Conservation (phyloP, 2,797 vertebrate species). For the Chlorospingus flavigularis region DNA sequence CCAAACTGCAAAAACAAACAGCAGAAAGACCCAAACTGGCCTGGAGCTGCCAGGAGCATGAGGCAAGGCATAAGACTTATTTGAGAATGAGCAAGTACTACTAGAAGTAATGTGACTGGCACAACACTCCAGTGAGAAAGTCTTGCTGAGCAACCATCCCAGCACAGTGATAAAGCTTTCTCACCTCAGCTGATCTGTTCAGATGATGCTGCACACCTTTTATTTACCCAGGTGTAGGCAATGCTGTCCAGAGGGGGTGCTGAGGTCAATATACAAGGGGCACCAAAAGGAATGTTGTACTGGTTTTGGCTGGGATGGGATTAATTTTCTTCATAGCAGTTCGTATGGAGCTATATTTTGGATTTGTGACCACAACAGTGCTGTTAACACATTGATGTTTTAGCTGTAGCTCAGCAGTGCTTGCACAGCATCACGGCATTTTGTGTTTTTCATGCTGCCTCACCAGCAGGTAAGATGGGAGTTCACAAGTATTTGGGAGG, state of each 20-base stretch:
- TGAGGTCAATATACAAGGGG: background rate
- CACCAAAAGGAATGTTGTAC: background rate
- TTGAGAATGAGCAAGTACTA: background rate
- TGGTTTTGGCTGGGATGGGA: background rate
- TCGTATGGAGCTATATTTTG: background rate
- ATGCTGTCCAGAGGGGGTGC: background rate
- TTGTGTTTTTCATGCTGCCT: background rate
- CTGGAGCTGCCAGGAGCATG: background rate
- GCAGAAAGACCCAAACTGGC: background rate
- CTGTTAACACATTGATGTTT: background rate
- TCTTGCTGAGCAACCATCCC: background rate
- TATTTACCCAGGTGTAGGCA: background rate
- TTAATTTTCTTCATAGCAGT: background rate
- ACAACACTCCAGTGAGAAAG: background rate
- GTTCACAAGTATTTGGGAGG: background rate
- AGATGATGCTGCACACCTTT: background rate
- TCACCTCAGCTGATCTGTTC: accelerated
- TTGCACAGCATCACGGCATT: background rate
- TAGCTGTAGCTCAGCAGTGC: background rate
- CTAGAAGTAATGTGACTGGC: background rate
- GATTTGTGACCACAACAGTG: background rate
- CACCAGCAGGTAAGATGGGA: background rate
- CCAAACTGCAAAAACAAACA: background rate
- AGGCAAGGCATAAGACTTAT: background rate
- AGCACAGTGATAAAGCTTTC: background rate